Conservation (phyloP, 2,888 invertebrate genomes). For the Andrena camellia region DNA sequence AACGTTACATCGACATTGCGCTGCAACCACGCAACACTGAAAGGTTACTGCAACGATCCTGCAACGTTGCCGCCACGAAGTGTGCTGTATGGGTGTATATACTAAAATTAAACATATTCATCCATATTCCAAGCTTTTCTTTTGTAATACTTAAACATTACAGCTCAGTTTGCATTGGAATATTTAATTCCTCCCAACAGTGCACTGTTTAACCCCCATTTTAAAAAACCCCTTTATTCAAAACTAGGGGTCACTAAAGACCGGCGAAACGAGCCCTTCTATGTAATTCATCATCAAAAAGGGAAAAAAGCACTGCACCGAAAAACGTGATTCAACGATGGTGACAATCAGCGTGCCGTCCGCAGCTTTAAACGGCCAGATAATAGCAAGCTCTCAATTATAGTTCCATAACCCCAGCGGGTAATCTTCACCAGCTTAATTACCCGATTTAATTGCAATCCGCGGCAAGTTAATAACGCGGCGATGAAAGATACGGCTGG, state of each 20-base stretch:
- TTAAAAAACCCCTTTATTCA: background rate
- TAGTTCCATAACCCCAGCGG: constrained; percentile 8
- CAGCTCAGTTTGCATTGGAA: too few species aligned
- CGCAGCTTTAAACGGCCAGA: background rate
- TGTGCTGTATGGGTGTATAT: too few species aligned
- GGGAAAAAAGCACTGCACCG: background rate
- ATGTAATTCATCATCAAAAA: background rate
- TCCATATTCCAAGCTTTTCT: too few species aligned
- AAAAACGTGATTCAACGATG: background rate
- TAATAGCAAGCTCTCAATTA: background rate
- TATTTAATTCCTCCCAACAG: too few species aligned
- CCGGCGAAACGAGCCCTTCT: background rate
- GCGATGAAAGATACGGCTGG: constrained; percentile 20
- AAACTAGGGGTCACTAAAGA: background rate
- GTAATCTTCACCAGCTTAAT: constrained; percentile 17
- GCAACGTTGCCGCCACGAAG: too few species aligned
- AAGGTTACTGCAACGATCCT: too few species aligned
- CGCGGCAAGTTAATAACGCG: constrained; percentile 36
- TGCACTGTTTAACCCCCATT: too few species aligned
- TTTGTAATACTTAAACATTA: too few species aligned
- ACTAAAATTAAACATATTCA: too few species aligned
- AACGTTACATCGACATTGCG: too few species aligned
- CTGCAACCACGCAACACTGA: too few species aligned
- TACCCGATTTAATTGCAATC: constrained; percentile 15
- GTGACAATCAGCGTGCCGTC: background rate